These are phyloP conservation scores for Onthophagus taurus DNA, from an alignment of 1,140 invertebrate genomes.

Conservation along the genomic window DNA sequence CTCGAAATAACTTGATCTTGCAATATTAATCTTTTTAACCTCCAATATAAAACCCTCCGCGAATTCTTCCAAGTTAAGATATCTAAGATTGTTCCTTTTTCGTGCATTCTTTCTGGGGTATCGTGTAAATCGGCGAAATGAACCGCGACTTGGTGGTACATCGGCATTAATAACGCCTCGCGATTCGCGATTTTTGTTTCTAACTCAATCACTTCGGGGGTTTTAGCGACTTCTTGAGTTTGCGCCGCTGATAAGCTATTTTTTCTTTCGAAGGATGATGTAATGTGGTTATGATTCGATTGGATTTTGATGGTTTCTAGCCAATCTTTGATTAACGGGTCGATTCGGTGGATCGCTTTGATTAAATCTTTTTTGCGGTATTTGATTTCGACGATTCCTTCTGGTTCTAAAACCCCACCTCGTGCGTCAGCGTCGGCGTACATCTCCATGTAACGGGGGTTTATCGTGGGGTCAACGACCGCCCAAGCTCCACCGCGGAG, in stretches of 20 bases:
- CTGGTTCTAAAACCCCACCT: constrained; percentile 90
- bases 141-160: constrained; percentile 90
- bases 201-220: constrained; percentile 42
- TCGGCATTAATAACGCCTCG: constrained; percentile 68
- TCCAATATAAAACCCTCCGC: constrained; percentile 76
- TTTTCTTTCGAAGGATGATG: constrained; percentile 28
- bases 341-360: constrained; percentile 71
- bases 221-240: constrained; percentile 32
- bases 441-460: constrained; percentile 94
- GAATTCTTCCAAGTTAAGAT: constrained; percentile 83
- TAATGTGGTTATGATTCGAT: constrained; percentile 17
- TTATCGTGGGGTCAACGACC: constrained; percentile 94
- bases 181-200: constrained; percentile 68
- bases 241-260: constrained; percentile 33
- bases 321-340: constrained; percentile 49
- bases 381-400: constrained; percentile 97
- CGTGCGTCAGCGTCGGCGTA: constrained; percentile 89
- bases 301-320: constrained; percentile 39
- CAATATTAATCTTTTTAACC: constrained; percentile 66
- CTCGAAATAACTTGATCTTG: constrained; percentile 68
- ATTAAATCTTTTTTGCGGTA: constrained; percentile 82
- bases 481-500: constrained; percentile 98
- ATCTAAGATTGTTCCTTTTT: constrained; percentile 87
- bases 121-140: constrained; percentile 97
- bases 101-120: constrained; percentile 92